These are phyloP conservation scores for Acanthurus tractus DNA, from an alignment of 2,797 vertebrate genomes.

Conservation along the genomic window DNA sequence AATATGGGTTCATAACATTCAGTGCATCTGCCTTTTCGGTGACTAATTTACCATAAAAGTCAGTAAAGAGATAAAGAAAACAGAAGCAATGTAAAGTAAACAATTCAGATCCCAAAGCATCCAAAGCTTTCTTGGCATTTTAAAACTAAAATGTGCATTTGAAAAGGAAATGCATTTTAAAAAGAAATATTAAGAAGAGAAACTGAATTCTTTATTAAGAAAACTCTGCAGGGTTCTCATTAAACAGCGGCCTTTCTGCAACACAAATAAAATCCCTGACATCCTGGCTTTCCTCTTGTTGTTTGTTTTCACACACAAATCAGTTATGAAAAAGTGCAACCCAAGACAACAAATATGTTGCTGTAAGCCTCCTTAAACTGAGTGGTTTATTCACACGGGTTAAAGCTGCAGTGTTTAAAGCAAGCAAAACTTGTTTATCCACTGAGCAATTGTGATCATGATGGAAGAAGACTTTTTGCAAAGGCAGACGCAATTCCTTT, in stretches of 20 bases:
- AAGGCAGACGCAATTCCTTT: background rate
- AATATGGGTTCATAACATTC: background rate
- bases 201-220: background rate
- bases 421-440: no score
- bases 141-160: background rate
- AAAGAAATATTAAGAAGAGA: background rate
- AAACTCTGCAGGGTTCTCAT: slow-evolving; percentile 16
- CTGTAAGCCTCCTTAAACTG: no score
- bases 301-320: no score
- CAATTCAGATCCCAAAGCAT: background rate
- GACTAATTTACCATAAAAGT: background rate
- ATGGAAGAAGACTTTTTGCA: background rate
- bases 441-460: background rate
- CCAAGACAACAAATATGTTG: no score
- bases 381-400: no score
- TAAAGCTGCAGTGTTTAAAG: no score
- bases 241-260: background rate
- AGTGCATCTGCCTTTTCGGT: background rate
- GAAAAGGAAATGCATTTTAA: background rate
- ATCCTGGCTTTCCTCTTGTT: background rate
- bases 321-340: no score
- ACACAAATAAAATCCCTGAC: background rate
- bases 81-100: no score
- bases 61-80: background rate
- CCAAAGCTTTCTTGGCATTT: no score